Evolutionary conservation across 2,888 invertebrate genomes (phyloP).

Genomic region (Muschampia plurimacula): DNA sequence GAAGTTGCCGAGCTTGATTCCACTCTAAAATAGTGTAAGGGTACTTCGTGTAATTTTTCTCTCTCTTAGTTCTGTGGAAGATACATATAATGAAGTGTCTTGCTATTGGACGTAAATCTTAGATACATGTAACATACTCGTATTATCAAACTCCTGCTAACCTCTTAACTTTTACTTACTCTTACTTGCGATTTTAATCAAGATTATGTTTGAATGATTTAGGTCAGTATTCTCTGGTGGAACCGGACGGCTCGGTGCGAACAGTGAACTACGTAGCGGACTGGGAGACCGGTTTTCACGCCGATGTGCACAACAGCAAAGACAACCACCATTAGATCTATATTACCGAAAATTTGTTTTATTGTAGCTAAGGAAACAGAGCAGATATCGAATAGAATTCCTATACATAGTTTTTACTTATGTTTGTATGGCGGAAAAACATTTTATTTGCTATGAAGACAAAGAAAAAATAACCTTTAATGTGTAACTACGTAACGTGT

Average conservation of each 20-base stretch:
- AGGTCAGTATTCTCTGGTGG: slow-evolving; percentile 88
- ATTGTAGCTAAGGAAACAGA: slow-evolving; percentile 19
- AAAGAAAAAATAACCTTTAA: neutral
- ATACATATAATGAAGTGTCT: slow-evolving; percentile 1
- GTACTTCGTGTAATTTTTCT: too few relatives aligned
- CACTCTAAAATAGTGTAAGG: too few relatives aligned
- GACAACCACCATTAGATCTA: slow-evolving; percentile 74
- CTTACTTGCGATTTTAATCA: slow-evolving; percentile 25
- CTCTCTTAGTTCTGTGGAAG: too few relatives aligned
- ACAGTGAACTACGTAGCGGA: slow-evolving; percentile 91
- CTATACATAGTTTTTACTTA: neutral
- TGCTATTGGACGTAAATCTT: slow-evolving; percentile 2
- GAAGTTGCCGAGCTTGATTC: too few relatives aligned
- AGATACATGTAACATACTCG: neutral
- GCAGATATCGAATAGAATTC: slow-evolving; percentile 12
- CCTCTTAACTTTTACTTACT: slow-evolving; percentile 21
- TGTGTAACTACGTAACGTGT: too few relatives aligned
- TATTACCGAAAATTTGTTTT: slow-evolving; percentile 23
- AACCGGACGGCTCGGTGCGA: slow-evolving; percentile 89
- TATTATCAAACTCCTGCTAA: slow-evolving; percentile 7
- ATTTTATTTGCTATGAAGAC: neutral
- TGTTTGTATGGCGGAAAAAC: neutral
- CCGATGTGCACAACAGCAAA: slow-evolving; percentile 88
- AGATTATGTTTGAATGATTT: slow-evolving; percentile 52
- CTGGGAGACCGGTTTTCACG: slow-evolving; percentile 92